These are phyloP conservation scores for Mimas tiliae DNA, from an alignment of 2,888 invertebrate species.

Conservation along the genomic window DNA sequence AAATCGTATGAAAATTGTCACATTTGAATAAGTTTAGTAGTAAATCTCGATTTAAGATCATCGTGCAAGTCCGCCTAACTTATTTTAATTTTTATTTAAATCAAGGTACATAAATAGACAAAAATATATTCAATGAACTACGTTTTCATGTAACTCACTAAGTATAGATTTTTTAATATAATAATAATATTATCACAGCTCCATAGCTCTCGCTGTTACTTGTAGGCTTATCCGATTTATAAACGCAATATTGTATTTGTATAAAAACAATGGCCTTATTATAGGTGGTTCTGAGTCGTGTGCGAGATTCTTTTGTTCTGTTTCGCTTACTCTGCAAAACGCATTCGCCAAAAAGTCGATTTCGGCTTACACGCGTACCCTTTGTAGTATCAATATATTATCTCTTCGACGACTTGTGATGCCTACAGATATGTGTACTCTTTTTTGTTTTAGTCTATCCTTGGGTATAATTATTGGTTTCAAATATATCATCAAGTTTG, in stretches of 20 bases:
- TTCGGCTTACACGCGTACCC: constrained; percentile 48
- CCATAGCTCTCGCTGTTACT: constrained; percentile 53
- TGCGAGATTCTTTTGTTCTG: constrained; percentile 60
- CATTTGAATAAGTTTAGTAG: too few relatives aligned
- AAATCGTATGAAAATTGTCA: too few relatives aligned
- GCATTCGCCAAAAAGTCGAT: constrained; percentile 61
- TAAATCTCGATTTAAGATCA: too few relatives aligned
- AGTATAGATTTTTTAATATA: too few relatives aligned
- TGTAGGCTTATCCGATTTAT: constrained; percentile 82
- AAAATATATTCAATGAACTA: too few relatives aligned
- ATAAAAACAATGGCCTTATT: constrained; percentile 84
- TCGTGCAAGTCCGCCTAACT: too few relatives aligned
- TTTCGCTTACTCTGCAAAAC: constrained; percentile 45
- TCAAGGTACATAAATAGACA: too few relatives aligned
- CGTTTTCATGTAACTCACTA: too few relatives aligned
- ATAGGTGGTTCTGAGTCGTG: constrained; percentile 76
- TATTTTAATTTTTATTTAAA: too few relatives aligned
- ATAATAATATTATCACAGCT: constrained; percentile 42
- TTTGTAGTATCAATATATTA: constrained; percentile 29
- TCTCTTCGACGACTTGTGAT: constrained; percentile 17
- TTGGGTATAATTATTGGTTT: neutral
- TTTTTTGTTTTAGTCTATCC: constrained; percentile 3
- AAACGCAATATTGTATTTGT: constrained; percentile 85
- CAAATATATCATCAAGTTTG: neutral
- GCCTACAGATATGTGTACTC: constrained; percentile 10